Conservation (phyloP, 2,797 vertebrate genomes). For the Threskiornis aethiopicus region DNA sequence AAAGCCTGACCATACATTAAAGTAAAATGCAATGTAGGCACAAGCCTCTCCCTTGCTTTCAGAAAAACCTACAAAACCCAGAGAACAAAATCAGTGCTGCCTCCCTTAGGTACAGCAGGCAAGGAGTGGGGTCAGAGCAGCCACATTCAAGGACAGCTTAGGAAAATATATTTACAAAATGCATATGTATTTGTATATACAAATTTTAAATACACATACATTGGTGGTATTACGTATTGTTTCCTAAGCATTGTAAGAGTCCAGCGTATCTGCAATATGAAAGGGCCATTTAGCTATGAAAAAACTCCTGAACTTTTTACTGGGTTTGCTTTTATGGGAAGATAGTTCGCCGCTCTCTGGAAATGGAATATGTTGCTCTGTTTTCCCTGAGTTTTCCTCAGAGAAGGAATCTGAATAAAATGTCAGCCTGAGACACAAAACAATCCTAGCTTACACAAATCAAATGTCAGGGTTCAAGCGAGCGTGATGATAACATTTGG, state of each 20-base stretch:
- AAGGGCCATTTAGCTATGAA: background rate
- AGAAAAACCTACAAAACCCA: conserved; percentile 31
- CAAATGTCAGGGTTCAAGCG: conserved; percentile 13
- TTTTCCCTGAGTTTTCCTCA: background rate
- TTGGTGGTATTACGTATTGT: background rate
- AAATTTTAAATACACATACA: background rate
- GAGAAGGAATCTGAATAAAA: conserved; percentile 17
- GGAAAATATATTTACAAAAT: background rate
- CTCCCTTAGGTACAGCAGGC: background rate
- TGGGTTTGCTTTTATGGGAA: background rate
- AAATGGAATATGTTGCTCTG: background rate
- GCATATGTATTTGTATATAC: background rate
- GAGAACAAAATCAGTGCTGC: conserved; percentile 38
- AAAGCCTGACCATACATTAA: conserved; percentile 65
- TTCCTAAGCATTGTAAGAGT: background rate
- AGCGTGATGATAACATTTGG: background rate
- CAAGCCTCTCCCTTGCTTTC: conserved; percentile 53
- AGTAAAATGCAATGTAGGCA: conserved; percentile 53
- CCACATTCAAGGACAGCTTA: background rate
- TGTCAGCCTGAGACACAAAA: background rate
- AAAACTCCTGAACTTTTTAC: background rate
- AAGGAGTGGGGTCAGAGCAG: conserved; percentile 18
- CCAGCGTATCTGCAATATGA: background rate
- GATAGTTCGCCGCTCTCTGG: background rate
- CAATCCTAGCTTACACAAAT: background rate